Percentiles rank a stretch among this genome's conserved stretches.
Conservation (phyloP, 2,113 vertebrate species). For the Nanorana parkeri region DNA sequence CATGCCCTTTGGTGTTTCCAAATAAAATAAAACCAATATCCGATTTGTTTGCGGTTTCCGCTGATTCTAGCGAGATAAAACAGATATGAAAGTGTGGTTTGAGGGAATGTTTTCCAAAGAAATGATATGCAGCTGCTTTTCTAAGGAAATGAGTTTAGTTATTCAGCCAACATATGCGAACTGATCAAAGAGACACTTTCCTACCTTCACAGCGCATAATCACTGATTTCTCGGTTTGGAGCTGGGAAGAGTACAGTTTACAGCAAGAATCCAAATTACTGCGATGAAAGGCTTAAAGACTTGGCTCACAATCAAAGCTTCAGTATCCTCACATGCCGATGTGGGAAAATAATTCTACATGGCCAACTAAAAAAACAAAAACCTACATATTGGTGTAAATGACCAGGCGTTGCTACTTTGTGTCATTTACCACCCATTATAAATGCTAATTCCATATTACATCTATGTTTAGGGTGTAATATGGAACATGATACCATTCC, state of each 20-base stretch:
- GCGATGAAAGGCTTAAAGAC: background rate
- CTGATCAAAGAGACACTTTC: conserved; percentile 18
- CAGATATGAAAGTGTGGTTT: too few species aligned
- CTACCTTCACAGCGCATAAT: conserved; percentile 13
- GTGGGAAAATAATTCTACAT: background rate
- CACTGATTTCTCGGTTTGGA: background rate
- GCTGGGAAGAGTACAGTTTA: conserved; percentile 4
- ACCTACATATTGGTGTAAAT: background rate
- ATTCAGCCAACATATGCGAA: conserved; percentile 4
- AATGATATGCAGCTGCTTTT: conserved; percentile 17
- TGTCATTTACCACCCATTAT: too few species aligned
- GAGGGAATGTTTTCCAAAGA: too few species aligned
- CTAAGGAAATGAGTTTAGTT: conserved; percentile 8
- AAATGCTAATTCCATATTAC: too few species aligned
- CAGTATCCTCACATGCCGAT: background rate
- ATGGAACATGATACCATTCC: too few species aligned
- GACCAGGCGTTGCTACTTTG: background rate
- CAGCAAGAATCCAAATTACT: background rate
- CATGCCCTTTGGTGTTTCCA: too few species aligned
- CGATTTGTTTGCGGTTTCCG: too few species aligned
- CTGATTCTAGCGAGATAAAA: too few species aligned
- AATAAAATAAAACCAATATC: too few species aligned
- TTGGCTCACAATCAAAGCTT: background rate
- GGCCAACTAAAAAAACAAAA: background rate
- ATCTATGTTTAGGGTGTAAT: too few species aligned